Percentiles rank a stretch among this genome's conserved stretches.
Evolutionary conservation across 1,140 invertebrate species (phyloP).

Genomic region (Apis florea): DNA sequence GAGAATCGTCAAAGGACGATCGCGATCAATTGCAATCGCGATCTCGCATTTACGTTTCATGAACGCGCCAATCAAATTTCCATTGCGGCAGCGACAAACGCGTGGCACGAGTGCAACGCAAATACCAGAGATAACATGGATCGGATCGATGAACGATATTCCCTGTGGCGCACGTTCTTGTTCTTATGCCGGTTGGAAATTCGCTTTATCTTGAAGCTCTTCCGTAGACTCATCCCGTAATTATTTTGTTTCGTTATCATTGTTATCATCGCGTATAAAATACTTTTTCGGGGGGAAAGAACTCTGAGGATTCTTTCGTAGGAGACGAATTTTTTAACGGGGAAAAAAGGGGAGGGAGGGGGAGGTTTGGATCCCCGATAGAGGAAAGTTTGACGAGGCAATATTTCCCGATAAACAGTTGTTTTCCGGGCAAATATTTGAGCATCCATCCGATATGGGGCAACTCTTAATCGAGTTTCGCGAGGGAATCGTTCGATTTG

Average conservation of each 20-base stretch:
- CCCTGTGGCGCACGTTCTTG: not conserved
- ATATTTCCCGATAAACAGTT: slow-evolving; percentile 15
- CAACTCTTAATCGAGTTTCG: not conserved
- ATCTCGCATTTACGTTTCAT: not conserved
- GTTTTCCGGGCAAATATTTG: not conserved
- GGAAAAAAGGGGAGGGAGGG: too few relatives aligned
- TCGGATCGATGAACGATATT: slow-evolving; percentile 27
- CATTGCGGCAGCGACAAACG: slow-evolving; percentile 4
- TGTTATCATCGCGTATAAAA: too few relatives aligned
- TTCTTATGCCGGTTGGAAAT: not conserved
- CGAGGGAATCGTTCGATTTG: not conserved
- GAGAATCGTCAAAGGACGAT: not conserved
- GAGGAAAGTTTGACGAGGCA: not conserved
- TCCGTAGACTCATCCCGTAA: too few relatives aligned
- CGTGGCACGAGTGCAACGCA: not conserved
- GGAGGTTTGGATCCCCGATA: too few relatives aligned
- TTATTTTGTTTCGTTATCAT: too few relatives aligned
- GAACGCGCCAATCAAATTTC: too few relatives aligned
- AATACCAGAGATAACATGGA: slow-evolving; percentile 12
- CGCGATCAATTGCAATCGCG: too few relatives aligned
- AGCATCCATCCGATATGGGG: not conserved
- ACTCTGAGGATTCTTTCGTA: too few relatives aligned
- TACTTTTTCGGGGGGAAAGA: too few relatives aligned
- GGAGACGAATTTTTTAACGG: too few relatives aligned
- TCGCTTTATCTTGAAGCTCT: slow-evolving; percentile 25